Evolutionary conservation across 2,113 vertebrate genomes (phyloP).

Genomic region (Labeo rohita): DNA sequence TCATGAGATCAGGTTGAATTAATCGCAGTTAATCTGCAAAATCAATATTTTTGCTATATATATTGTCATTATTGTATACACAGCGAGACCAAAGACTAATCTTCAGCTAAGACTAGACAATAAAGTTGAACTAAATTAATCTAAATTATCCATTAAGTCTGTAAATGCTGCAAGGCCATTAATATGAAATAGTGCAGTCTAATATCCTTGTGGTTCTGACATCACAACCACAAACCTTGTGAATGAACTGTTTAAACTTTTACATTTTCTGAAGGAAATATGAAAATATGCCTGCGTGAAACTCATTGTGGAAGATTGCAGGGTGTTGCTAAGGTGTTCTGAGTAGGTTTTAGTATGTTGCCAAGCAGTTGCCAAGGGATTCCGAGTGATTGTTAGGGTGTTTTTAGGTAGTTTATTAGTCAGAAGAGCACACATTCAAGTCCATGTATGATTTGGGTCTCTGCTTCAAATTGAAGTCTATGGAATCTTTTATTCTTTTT

Average conservation of each 20-base stretch:
- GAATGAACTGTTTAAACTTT: background rate
- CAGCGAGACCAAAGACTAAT: no score
- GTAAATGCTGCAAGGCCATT: background rate
- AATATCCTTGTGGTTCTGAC: background rate
- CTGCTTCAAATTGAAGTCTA: background rate
- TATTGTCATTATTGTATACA: no score
- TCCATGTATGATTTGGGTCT: background rate
- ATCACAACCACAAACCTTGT: background rate
- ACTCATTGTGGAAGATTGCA: background rate
- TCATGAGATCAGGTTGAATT: no score
- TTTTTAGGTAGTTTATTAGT: no score
- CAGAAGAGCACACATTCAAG: background rate
- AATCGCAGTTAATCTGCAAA: background rate
- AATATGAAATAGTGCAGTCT: background rate
- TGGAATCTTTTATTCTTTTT: background rate
- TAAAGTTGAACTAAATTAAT: no score
- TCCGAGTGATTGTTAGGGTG: no score
- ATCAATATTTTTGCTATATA: background rate
- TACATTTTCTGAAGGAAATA: background rate
- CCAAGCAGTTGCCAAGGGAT: no score
- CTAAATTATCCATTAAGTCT: no score
- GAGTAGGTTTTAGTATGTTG: no score
- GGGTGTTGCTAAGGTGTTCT: background rate
- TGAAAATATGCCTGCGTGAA: background rate
- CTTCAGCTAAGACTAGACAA: no score